Evolutionary conservation across 2,113 vertebrate genomes (phyloP).

Genomic region (Peromyscus californicus): DNA sequence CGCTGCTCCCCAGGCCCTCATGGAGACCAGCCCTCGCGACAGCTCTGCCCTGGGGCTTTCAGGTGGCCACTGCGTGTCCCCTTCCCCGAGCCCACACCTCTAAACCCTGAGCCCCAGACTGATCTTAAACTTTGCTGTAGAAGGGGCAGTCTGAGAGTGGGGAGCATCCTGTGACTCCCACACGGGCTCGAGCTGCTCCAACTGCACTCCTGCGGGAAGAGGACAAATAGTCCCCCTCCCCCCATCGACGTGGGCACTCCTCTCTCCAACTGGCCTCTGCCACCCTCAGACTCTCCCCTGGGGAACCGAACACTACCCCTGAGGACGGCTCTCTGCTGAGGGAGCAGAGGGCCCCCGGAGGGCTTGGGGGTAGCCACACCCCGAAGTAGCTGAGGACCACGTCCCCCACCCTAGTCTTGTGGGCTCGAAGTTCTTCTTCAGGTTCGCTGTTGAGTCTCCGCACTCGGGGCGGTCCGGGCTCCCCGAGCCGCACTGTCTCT

Average conservation of each 20-base stretch:
- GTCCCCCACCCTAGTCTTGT: neutral
- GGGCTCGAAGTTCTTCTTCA: constrained; percentile 72
- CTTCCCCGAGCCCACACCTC: neutral
- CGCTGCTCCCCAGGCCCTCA: neutral
- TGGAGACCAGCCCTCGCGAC: neutral
- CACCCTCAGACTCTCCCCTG: constrained; percentile 55
- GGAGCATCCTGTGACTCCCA: neutral
- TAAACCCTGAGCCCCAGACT: neutral
- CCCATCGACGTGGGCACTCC: neutral
- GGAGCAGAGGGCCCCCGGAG: neutral
- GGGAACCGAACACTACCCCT: neutral
- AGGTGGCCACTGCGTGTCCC: neutral
- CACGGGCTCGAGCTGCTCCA: neutral
- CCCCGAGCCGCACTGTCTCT: neutral
- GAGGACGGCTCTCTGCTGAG: neutral
- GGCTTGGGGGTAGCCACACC: neutral
- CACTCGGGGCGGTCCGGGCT: constrained; percentile 21
- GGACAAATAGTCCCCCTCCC: constrained; percentile 42
- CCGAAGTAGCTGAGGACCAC: neutral
- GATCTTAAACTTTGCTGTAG: constrained; percentile 72
- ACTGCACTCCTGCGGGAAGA: neutral
- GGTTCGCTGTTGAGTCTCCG: constrained; percentile 67
- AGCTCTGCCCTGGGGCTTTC: neutral
- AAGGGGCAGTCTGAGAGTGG: neutral
- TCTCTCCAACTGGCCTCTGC: neutral